Evolutionary conservation across 64 coral and sea anemone genomes (phyloP), one percentile per base, ranked within the genome.

Genomic region (Platygyra sinensis): DNA sequence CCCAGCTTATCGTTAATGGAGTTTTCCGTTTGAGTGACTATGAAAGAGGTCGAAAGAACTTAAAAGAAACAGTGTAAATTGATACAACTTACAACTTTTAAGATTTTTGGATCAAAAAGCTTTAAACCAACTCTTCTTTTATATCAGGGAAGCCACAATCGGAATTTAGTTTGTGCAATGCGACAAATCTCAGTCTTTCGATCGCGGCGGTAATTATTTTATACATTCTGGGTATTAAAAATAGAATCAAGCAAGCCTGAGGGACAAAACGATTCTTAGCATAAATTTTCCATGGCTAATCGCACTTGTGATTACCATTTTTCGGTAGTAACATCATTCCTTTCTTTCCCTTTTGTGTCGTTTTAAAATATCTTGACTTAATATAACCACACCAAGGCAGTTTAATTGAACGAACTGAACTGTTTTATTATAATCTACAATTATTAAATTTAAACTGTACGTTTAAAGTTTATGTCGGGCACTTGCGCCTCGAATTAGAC

Each of bases 1-100:
- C 42, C 42, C 59, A 55, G 36, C 50, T 54, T 22, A 27, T 1
- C 25, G 57, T 22, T 79, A 28, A 79, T 42, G 22, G 76, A 2
- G 42, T 79, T 79, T 79, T 79, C 46, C 50, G 76, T 79, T 79
- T 55, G 49, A 55, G 20, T 79, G 76, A 50, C 55, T 55, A 57
- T 79, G 49, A 79, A 79, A 79, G 76, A 79, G 27, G 25, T 50
- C 76, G 49, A 79, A 59, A n/a, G 76, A 79, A 12, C 51, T 79
- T 49, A 79, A 27, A 27, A 28, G 75, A 77, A 24, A 18, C 18
- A 52, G 39, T 77, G 19, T 77, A 16, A 76, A 49, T 46, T 42
- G 6, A 18, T 39, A 76, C 33, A 76, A 76, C 38, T 76, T 49
- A 39, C 38, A 46, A 46, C 42, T 46, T 46, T 8, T 4, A 36